phyloP scores from a whole-genome alignment of 1,140 invertebrate genomes.

The Patella vulgata region DNA sequence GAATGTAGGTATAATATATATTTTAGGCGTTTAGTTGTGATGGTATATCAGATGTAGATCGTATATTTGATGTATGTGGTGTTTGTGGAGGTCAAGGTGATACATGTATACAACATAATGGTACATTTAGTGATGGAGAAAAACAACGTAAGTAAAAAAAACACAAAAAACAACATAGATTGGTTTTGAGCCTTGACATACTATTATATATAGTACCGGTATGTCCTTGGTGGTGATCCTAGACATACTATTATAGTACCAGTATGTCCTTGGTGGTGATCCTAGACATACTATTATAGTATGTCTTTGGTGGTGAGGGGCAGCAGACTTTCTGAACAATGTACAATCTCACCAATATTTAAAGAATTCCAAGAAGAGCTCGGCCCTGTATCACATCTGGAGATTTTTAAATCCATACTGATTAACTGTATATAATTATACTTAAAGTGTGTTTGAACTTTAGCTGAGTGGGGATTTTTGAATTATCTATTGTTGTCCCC shows the following conservation, averaged over 20 bases:
- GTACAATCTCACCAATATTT: no score
- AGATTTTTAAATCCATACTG: no score
- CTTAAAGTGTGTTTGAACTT: no score
- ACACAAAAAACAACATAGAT: background rate
- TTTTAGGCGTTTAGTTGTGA: slow-evolving; percentile 77
- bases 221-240: background rate
- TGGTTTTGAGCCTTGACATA: background rate
- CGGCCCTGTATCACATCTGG: no score
- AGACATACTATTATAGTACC: background rate
- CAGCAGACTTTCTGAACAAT: no score
- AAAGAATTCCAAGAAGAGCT: no score
- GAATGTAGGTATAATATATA: no score
- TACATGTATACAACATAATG: slow-evolving; percentile 71
- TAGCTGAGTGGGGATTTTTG: no score
- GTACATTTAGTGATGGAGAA: slow-evolving; percentile 30
- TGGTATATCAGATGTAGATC: slow-evolving; percentile 79
- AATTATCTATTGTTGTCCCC: no score
- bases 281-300: background rate
- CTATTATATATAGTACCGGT: background rate
- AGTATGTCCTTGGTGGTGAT: background rate
- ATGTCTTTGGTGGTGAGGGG: background rate
- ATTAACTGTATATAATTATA: no score
- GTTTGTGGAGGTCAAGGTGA: slow-evolving; percentile 86
- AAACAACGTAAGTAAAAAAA: slow-evolving; percentile 27
- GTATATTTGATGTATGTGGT: slow-evolving; percentile 82